Base-by-base conservation (phyloP, 1,140 invertebrate species). In the Drosophila kohkoa region DNA sequence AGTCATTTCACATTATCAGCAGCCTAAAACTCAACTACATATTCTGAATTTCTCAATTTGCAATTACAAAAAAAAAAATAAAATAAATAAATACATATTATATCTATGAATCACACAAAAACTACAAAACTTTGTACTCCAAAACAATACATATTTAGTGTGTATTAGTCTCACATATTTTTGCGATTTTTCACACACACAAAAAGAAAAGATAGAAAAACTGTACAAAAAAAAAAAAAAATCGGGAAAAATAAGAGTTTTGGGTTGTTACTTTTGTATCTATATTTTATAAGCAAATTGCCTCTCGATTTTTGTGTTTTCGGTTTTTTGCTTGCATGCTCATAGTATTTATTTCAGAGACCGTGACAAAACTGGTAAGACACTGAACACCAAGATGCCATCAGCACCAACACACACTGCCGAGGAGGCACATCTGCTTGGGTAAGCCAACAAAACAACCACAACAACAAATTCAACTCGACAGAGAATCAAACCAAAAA, bases 301-400 rank as follows among this genome's bases (percentile, higher is more conserved):
- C 70, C 80, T 80, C 63, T 71, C 71, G 63, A 55, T 65, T 62
- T 88, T 89, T 89, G 63, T 89, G 79, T 89, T 80, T 90, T 90
- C 67, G 70, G 77, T 77, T 91, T 72, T 91, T 91, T 90, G 90
- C 91, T 91, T 92, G 91, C 91, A 92, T 92, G 91, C 81, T 92
- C 85, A 92, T 92, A 91, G 90, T 90, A 91, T 92, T 91, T 90
- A 91, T 92, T 92, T 92, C 92, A 92, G 92, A 92, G 92, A 92
- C 78, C 91, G 91, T 76, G 92, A 92, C 83, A 92, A 92, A 91
- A 81, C 82, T 77, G 90, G 92, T 92, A 92, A 92, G 89, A 90
- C 90, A 86, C 90, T 90, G 77, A 91, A 91, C 81, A 91, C 82
- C 80, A 92, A 92, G 91, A 92, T 92, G 92, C 92, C 92, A 83